phyloP scores from a whole-genome alignment of 2,797 vertebrate species.

The Microcaecilia unicolor region DNA sequence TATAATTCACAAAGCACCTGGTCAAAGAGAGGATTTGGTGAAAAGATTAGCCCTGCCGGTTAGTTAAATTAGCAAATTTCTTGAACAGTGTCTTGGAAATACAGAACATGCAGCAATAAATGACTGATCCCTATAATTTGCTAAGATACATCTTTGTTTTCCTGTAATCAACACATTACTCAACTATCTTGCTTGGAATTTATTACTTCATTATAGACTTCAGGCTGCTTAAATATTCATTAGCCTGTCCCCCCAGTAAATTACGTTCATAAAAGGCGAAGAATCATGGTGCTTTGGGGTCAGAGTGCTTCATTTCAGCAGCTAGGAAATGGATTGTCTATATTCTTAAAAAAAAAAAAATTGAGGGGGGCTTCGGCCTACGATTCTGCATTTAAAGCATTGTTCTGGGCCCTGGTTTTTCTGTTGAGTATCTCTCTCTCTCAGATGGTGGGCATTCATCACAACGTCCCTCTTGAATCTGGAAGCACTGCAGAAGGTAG shows the following conservation, averaged over 20 bases:
- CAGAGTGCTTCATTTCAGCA: conserved; percentile 50
- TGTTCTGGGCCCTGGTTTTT: conserved; percentile 31
- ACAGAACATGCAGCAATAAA: too few species aligned
- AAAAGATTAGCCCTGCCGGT: conserved; percentile 31
- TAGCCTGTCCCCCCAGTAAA: conserved; percentile 33
- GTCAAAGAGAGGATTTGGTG: conserved; percentile 18
- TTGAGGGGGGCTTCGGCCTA: conserved; percentile 40
- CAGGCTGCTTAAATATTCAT: conserved; percentile 44
- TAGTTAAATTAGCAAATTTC: conserved; percentile 32
- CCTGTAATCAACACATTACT: conserved; percentile 40
- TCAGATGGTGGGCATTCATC: conserved; percentile 49
- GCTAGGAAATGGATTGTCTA: too few species aligned
- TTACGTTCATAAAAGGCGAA: conserved; percentile 32
- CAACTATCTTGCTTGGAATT: conserved; percentile 40
- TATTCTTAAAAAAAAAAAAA: too few species aligned
- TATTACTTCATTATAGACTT: conserved; percentile 48
- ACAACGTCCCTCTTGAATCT: conserved; percentile 39
- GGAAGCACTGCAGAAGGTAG: conserved; percentile 45
- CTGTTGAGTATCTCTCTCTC: conserved; percentile 42
- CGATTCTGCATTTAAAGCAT: conserved; percentile 55
- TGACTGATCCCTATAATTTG: conserved; percentile 36
- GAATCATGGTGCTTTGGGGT: conserved; percentile 47
- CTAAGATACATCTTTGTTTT: conserved; percentile 35
- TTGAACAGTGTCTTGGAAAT: conserved; percentile 20
- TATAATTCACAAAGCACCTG: too few species aligned